Conservation (phyloP, 2,888 invertebrate species). For the Abrostola tripartita region DNA sequence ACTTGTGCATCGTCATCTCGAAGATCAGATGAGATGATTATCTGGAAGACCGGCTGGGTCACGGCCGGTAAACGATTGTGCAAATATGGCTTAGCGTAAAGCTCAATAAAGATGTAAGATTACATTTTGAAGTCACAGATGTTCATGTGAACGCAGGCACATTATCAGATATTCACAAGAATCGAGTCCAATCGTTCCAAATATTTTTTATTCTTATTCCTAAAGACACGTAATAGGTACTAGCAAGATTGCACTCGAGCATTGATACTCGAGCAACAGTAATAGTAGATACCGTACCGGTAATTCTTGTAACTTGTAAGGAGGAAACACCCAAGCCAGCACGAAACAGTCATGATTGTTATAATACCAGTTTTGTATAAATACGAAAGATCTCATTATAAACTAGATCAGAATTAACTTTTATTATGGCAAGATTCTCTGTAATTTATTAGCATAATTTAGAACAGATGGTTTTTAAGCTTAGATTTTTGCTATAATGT, state of each 20-base stretch:
- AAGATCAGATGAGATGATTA: slow-evolving; percentile 71
- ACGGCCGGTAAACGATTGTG: slow-evolving; percentile 67
- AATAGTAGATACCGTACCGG: slow-evolving; percentile 15
- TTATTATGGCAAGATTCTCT: slow-evolving; percentile 33
- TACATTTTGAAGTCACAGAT: slow-evolving; percentile 57
- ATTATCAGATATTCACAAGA: slow-evolving; percentile 22
- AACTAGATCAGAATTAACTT: slow-evolving; percentile 42
- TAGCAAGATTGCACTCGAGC: slow-evolving; percentile 7
- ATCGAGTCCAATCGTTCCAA: slow-evolving; percentile 18
- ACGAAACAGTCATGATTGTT: slow-evolving; percentile 28
- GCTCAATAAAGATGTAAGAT: slow-evolving; percentile 61
- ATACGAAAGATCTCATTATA: slow-evolving; percentile 31
- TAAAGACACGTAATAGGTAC: not conserved
- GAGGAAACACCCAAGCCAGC: slow-evolving; percentile 35
- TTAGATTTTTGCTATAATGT: slow-evolving; percentile 10
- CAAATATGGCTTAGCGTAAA: slow-evolving; percentile 60
- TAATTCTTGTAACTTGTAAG: slow-evolving; percentile 31
- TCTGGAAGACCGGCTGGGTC: slow-evolving; percentile 68
- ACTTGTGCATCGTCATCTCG: slow-evolving; percentile 67
- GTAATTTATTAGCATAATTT: slow-evolving; percentile 39
- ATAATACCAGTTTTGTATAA: slow-evolving; percentile 47
- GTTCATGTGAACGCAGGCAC: slow-evolving; percentile 45
- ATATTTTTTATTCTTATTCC: slow-evolving; percentile 12
- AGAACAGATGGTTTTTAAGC: not conserved
- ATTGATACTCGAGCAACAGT: slow-evolving; percentile 27